Conservation (phyloP, 2,113 vertebrate species). For the Bucco capensis region DNA sequence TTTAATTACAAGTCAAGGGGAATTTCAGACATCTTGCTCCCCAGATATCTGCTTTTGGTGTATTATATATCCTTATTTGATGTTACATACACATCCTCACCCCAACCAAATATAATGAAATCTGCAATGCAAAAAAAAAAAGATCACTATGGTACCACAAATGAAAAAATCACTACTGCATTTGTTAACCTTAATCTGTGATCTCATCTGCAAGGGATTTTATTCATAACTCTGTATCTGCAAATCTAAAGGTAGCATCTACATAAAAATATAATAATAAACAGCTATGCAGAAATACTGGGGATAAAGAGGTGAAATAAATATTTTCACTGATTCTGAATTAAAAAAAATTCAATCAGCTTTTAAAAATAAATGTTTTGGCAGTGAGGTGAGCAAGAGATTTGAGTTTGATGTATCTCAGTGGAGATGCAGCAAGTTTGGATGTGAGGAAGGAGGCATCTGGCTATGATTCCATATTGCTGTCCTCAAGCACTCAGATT, state of each 20-base stretch:
- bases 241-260: slow-evolving; percentile 36
- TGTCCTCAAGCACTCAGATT: not conserved
- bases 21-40: not conserved
- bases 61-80: slow-evolving; percentile 28
- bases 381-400: not conserved
- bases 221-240: slow-evolving; percentile 40
- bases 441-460: not conserved
- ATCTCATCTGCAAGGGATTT: slow-evolving; percentile 37
- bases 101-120: slow-evolving; percentile 15
- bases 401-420: not conserved
- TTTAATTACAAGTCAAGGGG: not conserved
- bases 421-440: not conserved
- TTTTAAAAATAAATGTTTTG: not conserved
- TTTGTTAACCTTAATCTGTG: slow-evolving; percentile 43
- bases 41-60: not conserved
- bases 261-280: slow-evolving; percentile 21
- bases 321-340: not conserved
- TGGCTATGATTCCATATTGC: not conserved
- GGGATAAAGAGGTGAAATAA: slow-evolving; percentile 20
- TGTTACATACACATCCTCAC: slow-evolving; percentile 28
- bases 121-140: slow-evolving; percentile 56
- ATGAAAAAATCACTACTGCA: slow-evolving; percentile 25
- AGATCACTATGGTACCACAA: slow-evolving; percentile 45
- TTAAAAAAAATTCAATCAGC: not conserved
- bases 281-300: not conserved